These are phyloP conservation scores for Scaptodrosophila lebanonensis DNA, from an alignment of 1,140 invertebrate genomes.

Conservation along the genomic window DNA sequence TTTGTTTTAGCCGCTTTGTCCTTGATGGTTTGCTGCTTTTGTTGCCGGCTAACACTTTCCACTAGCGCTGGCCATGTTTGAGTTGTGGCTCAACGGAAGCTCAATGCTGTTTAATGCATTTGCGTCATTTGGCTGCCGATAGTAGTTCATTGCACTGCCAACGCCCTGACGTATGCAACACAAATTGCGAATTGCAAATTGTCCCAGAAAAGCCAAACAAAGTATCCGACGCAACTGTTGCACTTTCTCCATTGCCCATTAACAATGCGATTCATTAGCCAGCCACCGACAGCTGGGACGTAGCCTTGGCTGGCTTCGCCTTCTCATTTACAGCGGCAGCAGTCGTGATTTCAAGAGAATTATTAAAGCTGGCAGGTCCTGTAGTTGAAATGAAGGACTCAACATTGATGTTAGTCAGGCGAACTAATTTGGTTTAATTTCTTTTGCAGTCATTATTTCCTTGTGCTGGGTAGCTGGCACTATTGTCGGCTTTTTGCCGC, in stretches of 20 bases:
- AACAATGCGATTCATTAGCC: slow-evolving; percentile 2
- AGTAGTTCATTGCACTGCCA: slow-evolving; percentile 36
- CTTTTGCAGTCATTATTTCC: slow-evolving; percentile 87
- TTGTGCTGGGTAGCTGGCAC: slow-evolving; percentile 90
- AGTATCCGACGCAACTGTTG: slow-evolving; percentile 11
- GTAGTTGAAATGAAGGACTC: too few relatives aligned
- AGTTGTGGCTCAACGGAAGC: slow-evolving; percentile 34
- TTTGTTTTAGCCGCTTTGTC: too few relatives aligned
- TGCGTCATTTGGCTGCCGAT: slow-evolving; percentile 47
- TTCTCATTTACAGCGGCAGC: slow-evolving; percentile 3
- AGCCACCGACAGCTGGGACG: slow-evolving; percentile 9
- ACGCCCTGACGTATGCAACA: slow-evolving; percentile 1
- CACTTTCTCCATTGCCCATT: slow-evolving; percentile 14
- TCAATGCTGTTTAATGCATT: slow-evolving; percentile 10
- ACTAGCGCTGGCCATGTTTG: slow-evolving; percentile 37
- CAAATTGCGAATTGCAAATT: neutral
- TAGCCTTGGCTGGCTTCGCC: slow-evolving; percentile 5
- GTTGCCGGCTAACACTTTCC: too few relatives aligned
- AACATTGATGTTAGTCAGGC: too few relatives aligned
- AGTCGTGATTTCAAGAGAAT: too few relatives aligned
- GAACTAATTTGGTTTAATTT: too few relatives aligned
- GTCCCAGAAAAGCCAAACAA: slow-evolving; percentile 33
- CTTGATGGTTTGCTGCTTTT: too few relatives aligned
- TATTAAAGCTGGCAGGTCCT: too few relatives aligned
- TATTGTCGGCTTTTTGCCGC: slow-evolving; percentile 87